phyloP scores from a whole-genome alignment of 2,113 vertebrate genomes.

The Cyrtonyx montezumae region DNA sequence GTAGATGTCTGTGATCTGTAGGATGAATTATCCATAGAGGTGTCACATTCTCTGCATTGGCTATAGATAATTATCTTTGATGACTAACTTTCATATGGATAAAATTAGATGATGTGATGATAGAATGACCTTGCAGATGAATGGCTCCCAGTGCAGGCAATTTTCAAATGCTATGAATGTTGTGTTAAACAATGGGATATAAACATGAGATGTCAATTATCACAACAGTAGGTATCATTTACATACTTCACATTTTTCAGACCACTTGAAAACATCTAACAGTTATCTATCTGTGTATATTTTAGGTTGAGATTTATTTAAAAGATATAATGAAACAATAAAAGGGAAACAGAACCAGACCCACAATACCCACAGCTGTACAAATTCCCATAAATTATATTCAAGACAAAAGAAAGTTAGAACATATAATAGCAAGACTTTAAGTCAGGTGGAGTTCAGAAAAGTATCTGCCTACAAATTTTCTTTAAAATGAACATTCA shows the following conservation, averaged over 20 bases:
- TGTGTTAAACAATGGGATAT: background rate
- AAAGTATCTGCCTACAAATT: background rate
- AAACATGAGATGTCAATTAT: background rate
- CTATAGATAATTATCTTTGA: background rate
- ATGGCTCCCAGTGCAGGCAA: background rate
- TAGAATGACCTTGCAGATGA: background rate
- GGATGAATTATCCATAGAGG: background rate
- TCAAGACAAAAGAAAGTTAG: background rate
- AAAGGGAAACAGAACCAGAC: background rate
- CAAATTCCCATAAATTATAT: background rate
- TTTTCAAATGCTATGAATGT: background rate
- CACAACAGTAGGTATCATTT: background rate
- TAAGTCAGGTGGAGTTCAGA: background rate
- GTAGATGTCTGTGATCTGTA: background rate
- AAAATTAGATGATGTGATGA: conserved; percentile 8
- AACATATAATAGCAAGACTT: background rate
- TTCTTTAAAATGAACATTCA: background rate
- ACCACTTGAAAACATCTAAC: background rate
- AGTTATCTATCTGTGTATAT: background rate
- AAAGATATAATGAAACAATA: background rate
- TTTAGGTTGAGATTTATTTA: background rate
- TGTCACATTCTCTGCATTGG: background rate
- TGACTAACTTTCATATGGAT: conserved; percentile 2
- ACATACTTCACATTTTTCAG: background rate
- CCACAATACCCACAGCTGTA: fast-evolving